phyloP scores from a whole-genome alignment of 2,113 vertebrate genomes.

The Paraplagusia blochii region DNA sequence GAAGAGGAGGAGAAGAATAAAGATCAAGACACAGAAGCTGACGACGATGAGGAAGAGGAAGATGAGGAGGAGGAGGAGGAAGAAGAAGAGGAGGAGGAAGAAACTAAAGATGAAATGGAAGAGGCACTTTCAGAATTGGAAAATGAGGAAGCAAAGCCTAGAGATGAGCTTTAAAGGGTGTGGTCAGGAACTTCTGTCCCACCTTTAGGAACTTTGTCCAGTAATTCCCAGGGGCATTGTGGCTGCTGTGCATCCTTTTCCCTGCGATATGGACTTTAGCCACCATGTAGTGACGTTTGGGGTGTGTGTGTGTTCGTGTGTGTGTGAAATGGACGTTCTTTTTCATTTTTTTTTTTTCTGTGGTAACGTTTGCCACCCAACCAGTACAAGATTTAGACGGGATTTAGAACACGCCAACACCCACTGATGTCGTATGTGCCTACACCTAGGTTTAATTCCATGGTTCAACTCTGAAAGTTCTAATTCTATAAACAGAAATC shows the following conservation, averaged over 20 bases:
- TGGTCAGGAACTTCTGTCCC: slow-evolving; percentile 17
- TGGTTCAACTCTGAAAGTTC: too few relatives aligned
- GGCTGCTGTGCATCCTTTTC: slow-evolving; percentile 76
- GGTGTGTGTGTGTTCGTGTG: slow-evolving; percentile 31
- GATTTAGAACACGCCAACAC: slow-evolving; percentile 14
- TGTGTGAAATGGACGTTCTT: slow-evolving; percentile 26
- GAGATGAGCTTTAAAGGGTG: slow-evolving; percentile 76
- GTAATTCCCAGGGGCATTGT: slow-evolving; percentile 60
- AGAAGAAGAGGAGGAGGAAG: slow-evolving; percentile 22
- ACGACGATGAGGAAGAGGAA: background rate
- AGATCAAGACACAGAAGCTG: slow-evolving; percentile 61
- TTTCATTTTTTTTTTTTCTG: slow-evolving; percentile 39
- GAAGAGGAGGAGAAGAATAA: slow-evolving; percentile 75
- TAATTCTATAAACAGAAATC: too few relatives aligned
- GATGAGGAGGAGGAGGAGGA: slow-evolving; percentile 25
- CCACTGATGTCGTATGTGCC: slow-evolving; percentile 20
- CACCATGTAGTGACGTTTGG: slow-evolving; percentile 29
- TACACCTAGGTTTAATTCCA: too few relatives aligned
- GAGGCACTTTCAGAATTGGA: slow-evolving; percentile 49
- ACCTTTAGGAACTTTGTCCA: slow-evolving; percentile 53
- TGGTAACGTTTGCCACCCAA: slow-evolving; percentile 24
- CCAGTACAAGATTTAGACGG: slow-evolving; percentile 24
- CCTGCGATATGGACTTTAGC: slow-evolving; percentile 55
- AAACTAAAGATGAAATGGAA: slow-evolving; percentile 42
- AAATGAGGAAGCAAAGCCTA: slow-evolving; percentile 49